Conservation (phyloP, 2,797 vertebrate species). For the Spinibarbus caldwelli region DNA sequence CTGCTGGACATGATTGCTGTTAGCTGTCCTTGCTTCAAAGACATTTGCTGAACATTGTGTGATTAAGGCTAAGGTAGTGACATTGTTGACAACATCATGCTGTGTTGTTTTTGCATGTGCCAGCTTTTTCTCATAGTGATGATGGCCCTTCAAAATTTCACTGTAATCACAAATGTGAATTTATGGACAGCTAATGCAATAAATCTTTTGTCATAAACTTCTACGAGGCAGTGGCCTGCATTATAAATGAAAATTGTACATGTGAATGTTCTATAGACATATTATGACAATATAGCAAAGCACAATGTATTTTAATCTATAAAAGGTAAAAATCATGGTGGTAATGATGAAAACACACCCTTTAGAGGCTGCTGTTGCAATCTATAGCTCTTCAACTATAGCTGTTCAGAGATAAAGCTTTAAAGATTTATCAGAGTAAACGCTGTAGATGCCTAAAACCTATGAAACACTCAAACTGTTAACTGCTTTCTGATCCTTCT, state of each 20-base stretch:
- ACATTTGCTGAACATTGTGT: slow-evolving; percentile 3
- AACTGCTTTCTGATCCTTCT: neutral
- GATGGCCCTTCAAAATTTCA: neutral
- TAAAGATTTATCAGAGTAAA: neutral
- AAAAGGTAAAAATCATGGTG: neutral
- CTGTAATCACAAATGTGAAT: neutral
- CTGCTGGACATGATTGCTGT: slow-evolving; percentile 38
- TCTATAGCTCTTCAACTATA: neutral
- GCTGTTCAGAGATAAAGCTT: neutral
- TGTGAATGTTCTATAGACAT: neutral
- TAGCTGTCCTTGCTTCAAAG: slow-evolving; percentile 51
- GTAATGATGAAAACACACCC: neutral
- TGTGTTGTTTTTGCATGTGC: neutral
- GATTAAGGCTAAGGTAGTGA: neutral
- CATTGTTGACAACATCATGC: slow-evolving; percentile 11
- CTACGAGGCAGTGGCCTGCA: neutral
- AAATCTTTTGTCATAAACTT: neutral
- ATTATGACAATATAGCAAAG: neutral
- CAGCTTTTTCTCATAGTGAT: neutral
- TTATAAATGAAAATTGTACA: neutral
- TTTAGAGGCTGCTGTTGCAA: neutral
- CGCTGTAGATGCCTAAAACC: neutral
- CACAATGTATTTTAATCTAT: neutral
- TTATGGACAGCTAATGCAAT: neutral
- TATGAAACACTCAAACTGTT: neutral